Conservation (phyloP, 1,140 invertebrate genomes). For the Pachypsylla venusta region DNA sequence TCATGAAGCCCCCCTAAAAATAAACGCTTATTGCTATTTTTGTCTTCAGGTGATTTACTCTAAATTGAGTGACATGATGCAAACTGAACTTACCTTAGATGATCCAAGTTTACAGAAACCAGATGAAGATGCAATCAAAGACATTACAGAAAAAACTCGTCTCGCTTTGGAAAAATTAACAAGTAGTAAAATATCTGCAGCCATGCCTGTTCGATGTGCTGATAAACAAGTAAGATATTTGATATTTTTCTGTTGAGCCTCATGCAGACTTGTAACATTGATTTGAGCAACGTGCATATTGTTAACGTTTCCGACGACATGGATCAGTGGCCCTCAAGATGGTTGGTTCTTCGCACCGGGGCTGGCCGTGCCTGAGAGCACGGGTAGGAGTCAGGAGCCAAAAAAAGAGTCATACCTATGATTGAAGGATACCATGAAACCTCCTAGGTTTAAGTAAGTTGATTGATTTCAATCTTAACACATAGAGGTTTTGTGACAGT, state of each 20-base stretch:
- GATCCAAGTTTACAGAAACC: conserved; percentile 79
- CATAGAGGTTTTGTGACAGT: not conserved
- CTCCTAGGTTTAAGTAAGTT: conserved; percentile 77
- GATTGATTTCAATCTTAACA: not conserved
- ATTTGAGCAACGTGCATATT: too few species aligned
- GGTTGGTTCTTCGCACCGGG: too few species aligned
- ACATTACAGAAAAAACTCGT: conserved; percentile 73
- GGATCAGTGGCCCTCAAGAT: too few species aligned
- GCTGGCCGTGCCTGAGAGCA: too few species aligned
- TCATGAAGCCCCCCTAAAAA: too few species aligned
- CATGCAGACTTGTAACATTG: too few species aligned
- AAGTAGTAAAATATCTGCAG: conserved; percentile 77
- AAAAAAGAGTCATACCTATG: conserved; percentile 94
- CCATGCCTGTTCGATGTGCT: conserved; percentile 80
- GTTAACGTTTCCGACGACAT: too few species aligned
- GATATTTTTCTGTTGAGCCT: conserved; percentile 10
- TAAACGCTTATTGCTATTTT: conserved; percentile 12
- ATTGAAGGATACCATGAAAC: conserved; percentile 97
- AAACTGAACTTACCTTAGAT: conserved; percentile 81
- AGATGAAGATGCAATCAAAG: conserved; percentile 64
- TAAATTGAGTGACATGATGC: conserved; percentile 82
- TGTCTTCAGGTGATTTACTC: conserved; percentile 76
- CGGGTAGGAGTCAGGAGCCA: conserved; percentile 95
- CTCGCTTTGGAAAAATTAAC: conserved; percentile 73
- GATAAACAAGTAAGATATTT: conserved; percentile 48